phyloP scores from a whole-genome alignment of 64 coral and sea anemone genomes.

The Trachythela sp. region DNA sequence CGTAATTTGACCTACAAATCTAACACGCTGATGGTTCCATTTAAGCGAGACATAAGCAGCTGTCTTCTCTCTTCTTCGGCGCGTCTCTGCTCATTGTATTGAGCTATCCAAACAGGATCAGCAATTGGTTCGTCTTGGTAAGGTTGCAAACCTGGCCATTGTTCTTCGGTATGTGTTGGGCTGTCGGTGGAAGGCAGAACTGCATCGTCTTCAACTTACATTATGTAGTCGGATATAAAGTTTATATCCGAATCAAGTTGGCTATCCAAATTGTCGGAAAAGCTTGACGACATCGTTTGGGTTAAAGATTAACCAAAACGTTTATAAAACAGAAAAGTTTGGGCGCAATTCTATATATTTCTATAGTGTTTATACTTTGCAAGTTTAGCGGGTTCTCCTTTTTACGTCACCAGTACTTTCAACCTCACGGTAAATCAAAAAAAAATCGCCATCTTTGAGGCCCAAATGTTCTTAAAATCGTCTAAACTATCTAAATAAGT shows the following conservation, averaged over 20 bases:
- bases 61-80: background rate
- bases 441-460: background rate
- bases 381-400: background rate
- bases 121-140: conserved; percentile 25
- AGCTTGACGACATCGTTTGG: background rate
- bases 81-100: background rate
- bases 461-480: background rate
- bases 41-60: conserved; percentile 2
- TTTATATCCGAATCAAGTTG: conserved; percentile 8
- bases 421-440: background rate
- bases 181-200: background rate
- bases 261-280: conserved; percentile 10
- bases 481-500: background rate
- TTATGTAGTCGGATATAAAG: background rate
- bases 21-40: background rate
- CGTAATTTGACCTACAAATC: background rate
- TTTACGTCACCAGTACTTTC: background rate
- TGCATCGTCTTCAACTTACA: conserved; percentile 2
- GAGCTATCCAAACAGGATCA: conserved; percentile 19
- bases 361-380: background rate
- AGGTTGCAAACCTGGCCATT: background rate
- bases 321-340: background rate
- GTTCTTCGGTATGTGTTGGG: background rate
- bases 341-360: background rate
- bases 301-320: background rate